phyloP scores from a whole-genome alignment of 1,140 invertebrate species.

The Cyrtorhinus lividipennis region DNA sequence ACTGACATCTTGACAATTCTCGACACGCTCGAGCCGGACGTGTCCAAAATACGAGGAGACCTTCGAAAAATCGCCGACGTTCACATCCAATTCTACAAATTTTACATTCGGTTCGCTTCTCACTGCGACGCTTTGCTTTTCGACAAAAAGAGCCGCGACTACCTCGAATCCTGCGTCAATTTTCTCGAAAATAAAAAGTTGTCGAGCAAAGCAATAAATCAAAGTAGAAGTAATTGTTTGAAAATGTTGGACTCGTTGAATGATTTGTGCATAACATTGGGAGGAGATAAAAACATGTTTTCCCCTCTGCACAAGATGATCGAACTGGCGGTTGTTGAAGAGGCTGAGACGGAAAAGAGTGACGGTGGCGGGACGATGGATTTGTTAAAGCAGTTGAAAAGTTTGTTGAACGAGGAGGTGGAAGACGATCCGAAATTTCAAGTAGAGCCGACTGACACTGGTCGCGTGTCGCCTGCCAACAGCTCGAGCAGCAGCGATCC shows the following conservation, averaged over 20 bases:
- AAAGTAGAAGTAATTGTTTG: background rate
- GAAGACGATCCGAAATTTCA: background rate
- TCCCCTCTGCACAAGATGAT: background rate
- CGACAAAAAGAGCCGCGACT: background rate
- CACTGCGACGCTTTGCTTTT: background rate
- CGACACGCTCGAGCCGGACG: background rate
- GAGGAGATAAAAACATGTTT: background rate
- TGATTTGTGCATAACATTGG: background rate
- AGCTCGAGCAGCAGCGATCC: background rate
- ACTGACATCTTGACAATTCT: background rate
- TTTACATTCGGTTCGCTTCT: background rate
- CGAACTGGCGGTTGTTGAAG: background rate
- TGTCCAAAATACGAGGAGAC: background rate
- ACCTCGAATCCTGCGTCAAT: background rate
- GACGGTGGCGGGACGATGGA: background rate
- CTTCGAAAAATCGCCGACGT: constrained; percentile 8
- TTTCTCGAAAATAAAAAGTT: background rate
- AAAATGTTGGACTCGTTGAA: background rate
- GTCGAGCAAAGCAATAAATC: background rate
- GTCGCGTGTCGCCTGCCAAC: background rate
- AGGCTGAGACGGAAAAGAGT: background rate
- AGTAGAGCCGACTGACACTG: background rate
- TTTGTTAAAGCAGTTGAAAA: background rate
- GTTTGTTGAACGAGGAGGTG: background rate
- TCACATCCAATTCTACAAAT: background rate